Percentiles rank a stretch among this genome's conserved stretches.
These are phyloP conservation scores for Pantelozetes paolii DNA, from an alignment of 2,888 invertebrate genomes.

Conservation along the genomic window DNA sequence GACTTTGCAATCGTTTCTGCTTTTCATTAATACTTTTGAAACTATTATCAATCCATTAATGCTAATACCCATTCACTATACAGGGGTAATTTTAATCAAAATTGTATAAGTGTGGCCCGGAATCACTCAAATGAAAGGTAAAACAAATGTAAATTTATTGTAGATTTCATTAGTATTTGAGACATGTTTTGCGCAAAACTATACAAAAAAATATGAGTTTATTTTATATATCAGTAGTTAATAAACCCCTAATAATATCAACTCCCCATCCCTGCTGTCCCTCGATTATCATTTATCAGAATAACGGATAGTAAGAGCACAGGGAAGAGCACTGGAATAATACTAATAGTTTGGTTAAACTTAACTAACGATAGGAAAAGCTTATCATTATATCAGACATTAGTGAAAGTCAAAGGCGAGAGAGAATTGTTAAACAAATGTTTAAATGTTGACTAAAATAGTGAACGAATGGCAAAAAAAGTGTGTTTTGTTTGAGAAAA, in stretches of 20 bases:
- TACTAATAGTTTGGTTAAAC: not conserved
- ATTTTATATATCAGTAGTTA: no score
- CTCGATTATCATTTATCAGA: slow-evolving; percentile 22
- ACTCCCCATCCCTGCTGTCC: no score
- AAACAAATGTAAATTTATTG: no score
- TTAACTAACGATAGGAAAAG: not conserved
- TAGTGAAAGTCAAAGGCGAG: not conserved
- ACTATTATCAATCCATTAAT: slow-evolving; percentile 17
- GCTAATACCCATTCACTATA: no score
- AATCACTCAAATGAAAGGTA: no score
- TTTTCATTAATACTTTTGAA: slow-evolving; percentile 2
- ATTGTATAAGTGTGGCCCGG: no score
- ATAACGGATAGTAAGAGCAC: not conserved
- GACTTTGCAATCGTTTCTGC: not conserved
- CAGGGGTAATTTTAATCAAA: no score
- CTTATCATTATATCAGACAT: slow-evolving; percentile 22
- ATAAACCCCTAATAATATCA: no score
- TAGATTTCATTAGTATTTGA: no score
- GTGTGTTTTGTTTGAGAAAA: not conserved
- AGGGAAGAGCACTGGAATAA: not conserved
- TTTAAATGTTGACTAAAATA: slow-evolving; percentile 19
- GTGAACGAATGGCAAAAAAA: not conserved
- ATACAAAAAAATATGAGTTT: no score
- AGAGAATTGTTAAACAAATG: not conserved
- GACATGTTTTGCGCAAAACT: no score